Evolutionary conservation across 2,797 vertebrate genomes (phyloP).

Genomic region (Danio kyathit): DNA sequence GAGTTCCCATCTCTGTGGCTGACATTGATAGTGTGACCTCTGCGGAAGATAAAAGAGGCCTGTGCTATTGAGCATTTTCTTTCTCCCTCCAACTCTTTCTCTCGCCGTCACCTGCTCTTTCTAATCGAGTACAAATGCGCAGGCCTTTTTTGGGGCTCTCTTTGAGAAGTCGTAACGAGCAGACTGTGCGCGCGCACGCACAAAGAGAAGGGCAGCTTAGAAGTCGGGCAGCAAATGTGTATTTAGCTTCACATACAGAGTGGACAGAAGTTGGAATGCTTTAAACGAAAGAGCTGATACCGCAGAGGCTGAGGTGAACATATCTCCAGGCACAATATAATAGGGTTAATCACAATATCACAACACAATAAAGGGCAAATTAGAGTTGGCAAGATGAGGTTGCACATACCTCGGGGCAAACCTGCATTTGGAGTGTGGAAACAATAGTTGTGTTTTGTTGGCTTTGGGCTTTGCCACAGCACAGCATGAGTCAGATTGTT

Average conservation of each 20-base stretch:
- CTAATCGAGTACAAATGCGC: conserved; percentile 55
- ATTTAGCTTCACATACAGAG: conserved; percentile 62
- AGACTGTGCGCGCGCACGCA: conserved; percentile 75
- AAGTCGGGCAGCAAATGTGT: conserved; percentile 77
- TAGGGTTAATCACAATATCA: conserved; percentile 34
- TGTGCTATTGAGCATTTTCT: conserved; percentile 53
- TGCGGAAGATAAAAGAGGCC: conserved; percentile 81
- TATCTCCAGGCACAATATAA: conserved; percentile 33
- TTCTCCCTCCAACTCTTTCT: conserved; percentile 63
- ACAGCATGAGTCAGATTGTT: conserved; percentile 33
- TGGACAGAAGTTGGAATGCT: conserved; percentile 24
- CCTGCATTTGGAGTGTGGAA: conserved; percentile 12
- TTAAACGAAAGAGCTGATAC: conserved; percentile 19
- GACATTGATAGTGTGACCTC: conserved; percentile 84
- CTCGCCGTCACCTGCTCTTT: conserved; percentile 63
- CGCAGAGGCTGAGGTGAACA: conserved; percentile 28
- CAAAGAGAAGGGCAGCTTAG: conserved; percentile 83
- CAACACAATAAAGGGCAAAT: conserved; percentile 40
- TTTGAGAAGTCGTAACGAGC: conserved; percentile 80
- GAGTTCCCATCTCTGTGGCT: conserved; percentile 81
- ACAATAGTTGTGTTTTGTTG: conserved; percentile 20
- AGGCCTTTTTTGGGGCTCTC: conserved; percentile 54
- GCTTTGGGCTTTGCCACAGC: conserved; percentile 24
- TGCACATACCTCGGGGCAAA: conserved; percentile 25
- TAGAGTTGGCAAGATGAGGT: conserved; percentile 34